Evolutionary conservation across 2,113 vertebrate species (phyloP).

Genomic region (Acanthochromis polyacanthus): DNA sequence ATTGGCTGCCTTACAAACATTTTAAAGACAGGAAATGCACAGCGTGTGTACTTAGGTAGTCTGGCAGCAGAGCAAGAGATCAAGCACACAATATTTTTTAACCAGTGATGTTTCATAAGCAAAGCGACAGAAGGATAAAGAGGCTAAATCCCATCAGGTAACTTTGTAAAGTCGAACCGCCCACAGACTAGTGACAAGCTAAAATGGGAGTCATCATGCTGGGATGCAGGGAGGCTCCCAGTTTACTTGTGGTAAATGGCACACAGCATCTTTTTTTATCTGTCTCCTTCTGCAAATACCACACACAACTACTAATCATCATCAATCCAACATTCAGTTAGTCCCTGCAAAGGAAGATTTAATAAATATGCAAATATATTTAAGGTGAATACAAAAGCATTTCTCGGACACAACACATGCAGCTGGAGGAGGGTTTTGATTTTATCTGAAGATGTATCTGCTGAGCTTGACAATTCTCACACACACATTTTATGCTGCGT

Average conservation of each 20-base stretch:
- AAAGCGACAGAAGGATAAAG: neutral
- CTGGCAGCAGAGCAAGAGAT: neutral
- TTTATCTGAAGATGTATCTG: slow-evolving; percentile 31
- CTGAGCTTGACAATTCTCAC: slow-evolving; percentile 33
- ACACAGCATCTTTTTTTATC: neutral
- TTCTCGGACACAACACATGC: neutral
- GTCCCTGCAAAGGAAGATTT: slow-evolving; percentile 3
- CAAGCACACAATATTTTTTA: neutral
- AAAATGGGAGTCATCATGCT: slow-evolving; percentile 21
- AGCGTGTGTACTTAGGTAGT: neutral
- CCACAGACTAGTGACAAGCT: neutral
- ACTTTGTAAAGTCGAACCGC: neutral
- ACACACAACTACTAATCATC: neutral
- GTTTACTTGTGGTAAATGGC: slow-evolving; percentile 16
- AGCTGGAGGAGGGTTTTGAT: neutral
- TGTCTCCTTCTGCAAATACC: neutral
- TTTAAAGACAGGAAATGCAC: neutral
- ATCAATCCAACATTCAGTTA: slow-evolving; percentile 4
- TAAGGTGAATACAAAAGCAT: neutral
- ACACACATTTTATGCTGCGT: slow-evolving; percentile 34
- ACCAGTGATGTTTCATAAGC: neutral
- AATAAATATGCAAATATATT: slow-evolving; percentile 29
- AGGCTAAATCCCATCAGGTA: neutral
- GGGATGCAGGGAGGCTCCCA: slow-evolving; percentile 3
- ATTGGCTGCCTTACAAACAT: slow-evolving; percentile 20